A percentile compares a stretch with the other conserved stretches of the same genome.
Conservation (phyloP, 2,888 invertebrate species). For the Caenorhabditis sp. region DNA sequence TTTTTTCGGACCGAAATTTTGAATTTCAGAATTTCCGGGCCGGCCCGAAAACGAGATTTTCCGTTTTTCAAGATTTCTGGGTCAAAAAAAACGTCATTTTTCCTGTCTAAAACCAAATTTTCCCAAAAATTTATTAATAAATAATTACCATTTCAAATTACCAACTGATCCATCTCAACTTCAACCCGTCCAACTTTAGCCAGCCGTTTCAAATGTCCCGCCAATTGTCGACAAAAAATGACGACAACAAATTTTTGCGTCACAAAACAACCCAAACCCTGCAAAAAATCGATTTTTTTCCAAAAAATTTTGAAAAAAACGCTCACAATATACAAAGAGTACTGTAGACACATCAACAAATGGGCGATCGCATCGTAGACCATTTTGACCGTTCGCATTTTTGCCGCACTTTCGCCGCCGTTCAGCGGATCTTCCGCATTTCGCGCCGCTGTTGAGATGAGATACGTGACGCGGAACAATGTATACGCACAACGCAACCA, state of each 20-base stretch:
- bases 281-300: background rate
- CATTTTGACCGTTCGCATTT: background rate
- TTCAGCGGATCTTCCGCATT: background rate
- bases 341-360: background rate
- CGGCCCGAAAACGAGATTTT: too few species aligned
- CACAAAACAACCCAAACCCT: background rate
- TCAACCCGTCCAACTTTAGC: too few species aligned
- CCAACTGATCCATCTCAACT: too few species aligned
- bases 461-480: background rate
- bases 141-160: too few species aligned
- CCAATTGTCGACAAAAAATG: too few species aligned
- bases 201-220: too few species aligned
- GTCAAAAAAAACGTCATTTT: too few species aligned
- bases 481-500: background rate
- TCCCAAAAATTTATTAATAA: too few species aligned
- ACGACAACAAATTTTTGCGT: background rate
- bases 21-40: too few species aligned
- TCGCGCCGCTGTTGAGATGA: background rate
- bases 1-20: too few species aligned
- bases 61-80: too few species aligned
- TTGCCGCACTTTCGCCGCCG: background rate
- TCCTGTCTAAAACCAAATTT: too few species aligned
- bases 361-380: background rate
- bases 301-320: background rate
- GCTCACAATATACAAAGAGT: background rate